Conservation (phyloP, 2,113 vertebrate genomes). For the Grantiella picta region DNA sequence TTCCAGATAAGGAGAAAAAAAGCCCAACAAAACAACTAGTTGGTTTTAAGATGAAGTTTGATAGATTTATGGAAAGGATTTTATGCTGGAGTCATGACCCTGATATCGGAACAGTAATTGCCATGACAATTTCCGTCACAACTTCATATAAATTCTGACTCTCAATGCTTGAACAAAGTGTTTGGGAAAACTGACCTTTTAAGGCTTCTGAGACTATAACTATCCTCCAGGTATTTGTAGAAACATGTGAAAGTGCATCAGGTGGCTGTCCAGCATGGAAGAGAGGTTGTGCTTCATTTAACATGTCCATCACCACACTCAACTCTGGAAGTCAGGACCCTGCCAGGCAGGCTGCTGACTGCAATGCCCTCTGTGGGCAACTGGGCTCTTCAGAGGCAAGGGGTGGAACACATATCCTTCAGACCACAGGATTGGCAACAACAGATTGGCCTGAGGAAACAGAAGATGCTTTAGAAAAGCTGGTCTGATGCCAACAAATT, state of each 20-base stretch:
- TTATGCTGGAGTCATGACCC: background rate
- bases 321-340: background rate
- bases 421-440: background rate
- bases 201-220: background rate
- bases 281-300: background rate
- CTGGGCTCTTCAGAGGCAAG: background rate
- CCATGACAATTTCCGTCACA: background rate
- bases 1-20: background rate
- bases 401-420: background rate
- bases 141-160: background rate
- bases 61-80: background rate
- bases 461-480: background rate
- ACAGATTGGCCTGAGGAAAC: background rate
- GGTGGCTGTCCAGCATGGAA: background rate
- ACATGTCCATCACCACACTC: background rate
- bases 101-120: background rate
- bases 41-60: background rate
- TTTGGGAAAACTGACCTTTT: background rate
- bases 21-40: background rate
- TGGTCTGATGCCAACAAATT: background rate
- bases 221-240: background rate
- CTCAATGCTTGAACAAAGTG: background rate
- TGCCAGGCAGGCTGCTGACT: background rate
- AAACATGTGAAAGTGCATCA: background rate
- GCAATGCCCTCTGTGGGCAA: background rate